Percentiles rank a stretch among this genome's conserved stretches.
Conservation (phyloP, 2,888 invertebrate species). For the Arrhopalites spinosus region DNA sequence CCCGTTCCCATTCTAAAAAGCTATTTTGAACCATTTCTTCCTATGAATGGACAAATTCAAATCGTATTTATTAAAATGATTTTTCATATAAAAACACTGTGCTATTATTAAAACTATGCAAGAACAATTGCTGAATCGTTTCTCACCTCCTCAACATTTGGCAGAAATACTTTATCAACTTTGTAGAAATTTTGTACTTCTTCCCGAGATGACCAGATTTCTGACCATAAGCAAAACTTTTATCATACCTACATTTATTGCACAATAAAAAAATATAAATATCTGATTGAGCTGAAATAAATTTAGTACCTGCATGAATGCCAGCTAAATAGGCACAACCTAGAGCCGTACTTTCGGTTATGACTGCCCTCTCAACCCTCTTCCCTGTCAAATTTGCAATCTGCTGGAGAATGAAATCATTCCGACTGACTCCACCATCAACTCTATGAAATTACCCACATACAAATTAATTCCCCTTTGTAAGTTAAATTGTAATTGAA, state of each 20-base stretch:
- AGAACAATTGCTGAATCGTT: too few species aligned
- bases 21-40: conserved; percentile 58
- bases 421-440: conserved; percentile 95
- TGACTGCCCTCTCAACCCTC: conserved; percentile 73
- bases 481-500: background rate
- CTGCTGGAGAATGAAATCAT: conserved; percentile 87
- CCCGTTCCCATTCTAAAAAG: conserved; percentile 66
- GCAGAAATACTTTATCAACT: conserved; percentile 68
- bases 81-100: too few species aligned
- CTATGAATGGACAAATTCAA: conserved; percentile 4
- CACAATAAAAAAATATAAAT: background rate
- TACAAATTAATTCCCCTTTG: too few species aligned
- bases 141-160: conserved; percentile 56
- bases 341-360: conserved; percentile 79
- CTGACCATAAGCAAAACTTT: conserved; percentile 60
- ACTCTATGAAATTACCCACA: conserved; percentile 67
- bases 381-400: conserved; percentile 81
- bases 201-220: conserved; percentile 73
- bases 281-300: too few species aligned
- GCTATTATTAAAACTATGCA: too few species aligned
- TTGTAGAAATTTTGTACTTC: conserved; percentile 68
- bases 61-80: too few species aligned
- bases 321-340: conserved; percentile 89
- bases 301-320: conserved; percentile 70
- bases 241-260: background rate